Evolutionary conservation across 2,888 invertebrate genomes (phyloP), one percentile per base, ranked within the genome.

Genomic region (Drosophila lutescens): DNA sequence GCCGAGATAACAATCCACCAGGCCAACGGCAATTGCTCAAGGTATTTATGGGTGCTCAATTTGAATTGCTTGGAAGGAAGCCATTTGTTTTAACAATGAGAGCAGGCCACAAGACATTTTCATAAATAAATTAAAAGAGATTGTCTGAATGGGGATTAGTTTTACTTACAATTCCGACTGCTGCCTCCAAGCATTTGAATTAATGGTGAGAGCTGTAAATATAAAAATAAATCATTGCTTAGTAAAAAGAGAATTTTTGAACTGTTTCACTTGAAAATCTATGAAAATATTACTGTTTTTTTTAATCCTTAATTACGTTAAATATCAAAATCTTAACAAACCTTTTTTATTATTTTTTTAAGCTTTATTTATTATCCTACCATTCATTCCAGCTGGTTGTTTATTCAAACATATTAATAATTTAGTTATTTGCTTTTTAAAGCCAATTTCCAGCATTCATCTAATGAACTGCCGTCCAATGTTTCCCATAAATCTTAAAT

Each of bases 401-500:
- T 12, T 23, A 4, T n/a, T 44, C 9, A 41, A 15, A 44, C 26
- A n/a, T 13, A 1, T 4, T 8, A 23, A 13, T 23, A 8, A 36
- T 20, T 30, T 30, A 30, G 8, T 8, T 30, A 30, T 30, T 8
- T 30, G 8, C 38, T 26, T 20, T 32, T 68, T 40, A 60, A 55
- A 47, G 36, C 15, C 43, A 54, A 15, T 17, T 47, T 34, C 23
- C 68, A 44, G 34, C 34, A 65, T 43, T 62, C 30, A 32, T 47
- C 51, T 59, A 72, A 54, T 68, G 44, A 61, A 57, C 79, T 79
- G 68, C 56, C 49, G 62, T 47, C 15, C 47, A 61, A 69, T 76
- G 60, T 51, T 67, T 73, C 34, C 70, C 47, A 34, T 17, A 74
- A 84, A 78, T 72, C 77, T 86, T 79, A 69, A 83, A 82, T 60